Percentiles rank a stretch among this genome's conserved stretches.
phyloP scores from a whole-genome alignment of 2,888 invertebrate genomes.

The Homarus gammarus region DNA sequence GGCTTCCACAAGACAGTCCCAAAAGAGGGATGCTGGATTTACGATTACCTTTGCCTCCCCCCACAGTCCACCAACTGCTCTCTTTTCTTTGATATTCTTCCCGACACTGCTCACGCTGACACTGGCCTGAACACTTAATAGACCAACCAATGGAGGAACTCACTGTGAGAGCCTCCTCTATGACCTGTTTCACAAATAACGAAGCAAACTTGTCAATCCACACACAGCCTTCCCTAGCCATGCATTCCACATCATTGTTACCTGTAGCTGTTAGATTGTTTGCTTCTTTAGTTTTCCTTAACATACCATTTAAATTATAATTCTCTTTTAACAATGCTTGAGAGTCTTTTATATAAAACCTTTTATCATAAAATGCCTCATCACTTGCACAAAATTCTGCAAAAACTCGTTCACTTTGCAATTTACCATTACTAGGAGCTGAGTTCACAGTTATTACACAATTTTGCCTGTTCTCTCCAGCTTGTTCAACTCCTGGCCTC shows the following conservation, averaged over 20 bases:
- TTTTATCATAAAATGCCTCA: conserved; percentile 54
- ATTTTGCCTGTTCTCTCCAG: conserved; percentile 52
- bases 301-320: conserved; percentile 41
- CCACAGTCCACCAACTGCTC: conserved; percentile 58
- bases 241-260: conserved; percentile 53
- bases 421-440: conserved; percentile 33
- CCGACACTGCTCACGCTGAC: conserved; percentile 76
- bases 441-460: conserved; percentile 56
- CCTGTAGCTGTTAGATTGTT: conserved; percentile 5
- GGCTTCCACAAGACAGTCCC: conserved; percentile 76
- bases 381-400: conserved; percentile 40
- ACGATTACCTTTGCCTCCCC: conserved; percentile 59
- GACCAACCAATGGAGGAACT: conserved; percentile 79
- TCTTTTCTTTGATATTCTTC: conserved; percentile 71
- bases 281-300: conserved; percentile 27
- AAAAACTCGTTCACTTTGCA: conserved; percentile 40
- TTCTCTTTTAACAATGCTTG: conserved; percentile 53
- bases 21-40: conserved; percentile 68
- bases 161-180: conserved; percentile 81
- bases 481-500: conserved; percentile 45
- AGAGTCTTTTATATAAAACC: conserved; percentile 37
- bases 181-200: conserved; percentile 80
- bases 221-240: conserved; percentile 66
- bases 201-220: conserved; percentile 81
- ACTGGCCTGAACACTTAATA: conserved; percentile 77